Evolutionary conservation across 2,888 invertebrate species (phyloP).

Genomic region (Pteria penguin): DNA sequence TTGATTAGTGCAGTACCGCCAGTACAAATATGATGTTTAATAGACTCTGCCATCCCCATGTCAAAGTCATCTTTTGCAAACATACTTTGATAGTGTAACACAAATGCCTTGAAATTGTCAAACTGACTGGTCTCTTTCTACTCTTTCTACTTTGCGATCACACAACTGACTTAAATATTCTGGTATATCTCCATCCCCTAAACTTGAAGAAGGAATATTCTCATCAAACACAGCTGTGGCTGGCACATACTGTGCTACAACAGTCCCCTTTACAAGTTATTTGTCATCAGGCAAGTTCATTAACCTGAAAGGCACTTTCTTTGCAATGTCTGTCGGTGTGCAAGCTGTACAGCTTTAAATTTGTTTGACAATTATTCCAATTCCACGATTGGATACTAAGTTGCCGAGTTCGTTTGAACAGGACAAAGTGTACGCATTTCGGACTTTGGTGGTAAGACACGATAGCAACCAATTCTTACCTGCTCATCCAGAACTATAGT

Average conservation of each 20-base stretch:
- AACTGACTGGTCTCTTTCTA: too few species aligned
- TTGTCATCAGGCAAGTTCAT: neutral
- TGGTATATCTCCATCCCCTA: neutral
- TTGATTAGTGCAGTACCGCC: neutral
- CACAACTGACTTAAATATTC: neutral
- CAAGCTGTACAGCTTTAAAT: neutral
- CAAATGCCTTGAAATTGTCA: neutral
- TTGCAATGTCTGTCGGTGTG: neutral
- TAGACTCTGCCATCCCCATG: neutral
- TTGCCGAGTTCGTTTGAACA: neutral
- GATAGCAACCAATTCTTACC: neutral
- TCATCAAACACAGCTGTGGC: neutral
- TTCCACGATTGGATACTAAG: neutral
- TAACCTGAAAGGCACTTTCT: neutral
- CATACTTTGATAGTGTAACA: neutral
- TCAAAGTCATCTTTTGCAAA: too few species aligned
- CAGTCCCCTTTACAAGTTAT: neutral
- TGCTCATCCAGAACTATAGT: neutral
- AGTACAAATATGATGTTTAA: neutral
- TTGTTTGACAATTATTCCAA: neutral
- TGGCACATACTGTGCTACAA: neutral
- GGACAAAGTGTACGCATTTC: slow-evolving; percentile 3
- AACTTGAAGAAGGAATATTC: neutral
- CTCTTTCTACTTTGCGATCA: neutral
- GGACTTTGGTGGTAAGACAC: neutral